A percentile compares a stretch with the other conserved stretches of the same genome.
These are phyloP conservation scores for Dipus sagitta DNA, from an alignment of 2,797 vertebrate genomes.

Conservation along the genomic window DNA sequence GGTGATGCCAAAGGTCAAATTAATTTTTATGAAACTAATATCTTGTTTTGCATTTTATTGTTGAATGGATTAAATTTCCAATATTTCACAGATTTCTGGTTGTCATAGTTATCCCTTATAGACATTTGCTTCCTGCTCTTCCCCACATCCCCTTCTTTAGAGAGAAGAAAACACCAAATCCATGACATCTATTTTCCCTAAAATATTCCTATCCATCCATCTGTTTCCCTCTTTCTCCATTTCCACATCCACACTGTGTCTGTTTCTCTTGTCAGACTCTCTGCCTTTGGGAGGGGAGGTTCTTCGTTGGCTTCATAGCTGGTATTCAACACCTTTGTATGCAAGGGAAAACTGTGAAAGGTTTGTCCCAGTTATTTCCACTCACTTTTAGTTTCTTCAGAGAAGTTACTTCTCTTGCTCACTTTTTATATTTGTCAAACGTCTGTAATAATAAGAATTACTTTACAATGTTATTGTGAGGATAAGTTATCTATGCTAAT, in stretches of 20 bases:
- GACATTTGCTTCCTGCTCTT: neutral
- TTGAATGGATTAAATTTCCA: conserved; percentile 37
- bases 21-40: conserved; percentile 64
- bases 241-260: neutral
- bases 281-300: neutral
- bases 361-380: neutral
- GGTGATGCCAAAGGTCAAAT: neutral
- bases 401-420: neutral
- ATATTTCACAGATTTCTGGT: neutral
- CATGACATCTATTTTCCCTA: neutral
- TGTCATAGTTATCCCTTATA: neutral
- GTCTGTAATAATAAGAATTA: neutral
- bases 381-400: neutral
- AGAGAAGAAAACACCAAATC: neutral
- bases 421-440: neutral
- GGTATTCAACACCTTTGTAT: neutral
- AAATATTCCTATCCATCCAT: neutral
- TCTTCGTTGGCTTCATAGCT: neutral
- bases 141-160: accelerated
- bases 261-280: neutral
- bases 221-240: neutral
- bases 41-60: conserved; percentile 33
- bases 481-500: neutral
- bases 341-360: neutral
- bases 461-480: neutral